phyloP scores from a whole-genome alignment of 1,140 invertebrate genomes.

The Drosophila biarmipes region DNA sequence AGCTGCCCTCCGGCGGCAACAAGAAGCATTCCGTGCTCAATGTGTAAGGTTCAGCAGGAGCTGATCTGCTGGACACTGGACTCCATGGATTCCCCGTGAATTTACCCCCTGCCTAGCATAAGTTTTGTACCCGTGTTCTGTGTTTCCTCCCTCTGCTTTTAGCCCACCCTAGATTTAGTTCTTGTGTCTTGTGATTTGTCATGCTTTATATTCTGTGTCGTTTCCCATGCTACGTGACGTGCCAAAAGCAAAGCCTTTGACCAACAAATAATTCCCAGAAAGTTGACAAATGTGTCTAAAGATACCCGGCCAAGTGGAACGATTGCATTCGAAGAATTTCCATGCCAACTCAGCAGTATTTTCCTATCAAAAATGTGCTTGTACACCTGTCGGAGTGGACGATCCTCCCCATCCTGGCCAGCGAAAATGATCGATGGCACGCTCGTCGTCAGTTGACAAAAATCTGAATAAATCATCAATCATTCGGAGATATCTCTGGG shows the following conservation, averaged over 20 bases:
- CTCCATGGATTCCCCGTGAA: conserved; percentile 15
- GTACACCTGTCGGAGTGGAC: conserved; percentile 9
- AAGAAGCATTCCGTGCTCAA: conserved; percentile 84
- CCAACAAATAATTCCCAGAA: conserved; percentile 28
- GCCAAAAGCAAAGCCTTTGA: conserved; percentile 50
- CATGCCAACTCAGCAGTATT: conserved; percentile 36
- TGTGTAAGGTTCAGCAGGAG: conserved; percentile 48
- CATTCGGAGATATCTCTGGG: conserved; percentile 35
- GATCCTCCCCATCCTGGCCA: conserved; percentile 9
- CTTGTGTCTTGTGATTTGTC: conserved; percentile 42
- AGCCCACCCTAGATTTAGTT: conserved; percentile 21
- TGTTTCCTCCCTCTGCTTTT: not conserved
- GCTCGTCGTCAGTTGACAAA: conserved; percentile 60
- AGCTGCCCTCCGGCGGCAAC: conserved; percentile 62
- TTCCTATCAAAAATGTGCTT: not conserved
- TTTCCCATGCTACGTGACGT: conserved; percentile 32
- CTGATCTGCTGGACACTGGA: conserved; percentile 6
- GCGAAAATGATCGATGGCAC: conserved; percentile 48
- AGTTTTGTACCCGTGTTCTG: conserved; percentile 13
- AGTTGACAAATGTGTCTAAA: conserved; percentile 25
- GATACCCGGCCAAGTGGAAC: conserved; percentile 23
- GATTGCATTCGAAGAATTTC: conserved; percentile 42
- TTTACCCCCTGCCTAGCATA: conserved; percentile 20
- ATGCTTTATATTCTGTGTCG: conserved; percentile 26
- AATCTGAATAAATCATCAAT: conserved; percentile 69